phyloP scores from a whole-genome alignment of 2,113 vertebrate species.

The Zootoca vivipara region DNA sequence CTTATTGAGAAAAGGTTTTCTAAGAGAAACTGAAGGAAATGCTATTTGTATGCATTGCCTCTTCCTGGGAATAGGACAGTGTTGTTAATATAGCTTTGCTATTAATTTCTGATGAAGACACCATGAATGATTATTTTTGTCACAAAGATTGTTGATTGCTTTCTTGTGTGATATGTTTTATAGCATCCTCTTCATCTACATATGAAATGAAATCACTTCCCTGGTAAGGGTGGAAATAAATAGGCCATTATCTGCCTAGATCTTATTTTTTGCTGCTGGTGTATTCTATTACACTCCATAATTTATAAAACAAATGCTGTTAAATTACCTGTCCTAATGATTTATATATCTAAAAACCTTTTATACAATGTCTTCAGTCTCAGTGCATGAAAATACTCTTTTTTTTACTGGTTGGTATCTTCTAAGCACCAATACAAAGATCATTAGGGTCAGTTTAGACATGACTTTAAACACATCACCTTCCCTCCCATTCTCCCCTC shows the following conservation, averaged over 20 bases:
- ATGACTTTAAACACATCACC: background rate
- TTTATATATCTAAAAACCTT: conserved; percentile 26
- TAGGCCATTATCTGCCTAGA: background rate
- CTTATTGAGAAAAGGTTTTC: background rate
- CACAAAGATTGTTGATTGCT: background rate
- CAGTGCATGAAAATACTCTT: background rate
- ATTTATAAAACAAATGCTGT: conserved; percentile 36
- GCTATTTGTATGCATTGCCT: background rate
- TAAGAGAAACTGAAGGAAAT: background rate
- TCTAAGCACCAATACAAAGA: background rate
- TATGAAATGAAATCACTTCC: conserved; percentile 8
- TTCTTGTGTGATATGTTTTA: conserved; percentile 17
- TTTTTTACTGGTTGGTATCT: background rate
- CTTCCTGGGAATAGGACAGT: background rate
- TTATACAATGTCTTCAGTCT: conserved; percentile 30
- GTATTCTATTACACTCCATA: conserved; percentile 34
- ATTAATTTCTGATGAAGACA: conserved; percentile 27
- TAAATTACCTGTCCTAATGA: conserved; percentile 43
- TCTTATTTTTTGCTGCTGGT: conserved; percentile 28
- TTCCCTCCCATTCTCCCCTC: background rate
- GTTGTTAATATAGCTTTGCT: conserved; percentile 1
- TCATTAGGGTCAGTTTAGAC: background rate
- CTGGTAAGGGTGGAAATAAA: conserved; percentile 12
- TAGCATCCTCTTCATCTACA: conserved; percentile 3
- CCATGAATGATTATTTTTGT: background rate